These are phyloP conservation scores for Alouatta palliata DNA, from an alignment of 2,113 vertebrate species.

Conservation along the genomic window DNA sequence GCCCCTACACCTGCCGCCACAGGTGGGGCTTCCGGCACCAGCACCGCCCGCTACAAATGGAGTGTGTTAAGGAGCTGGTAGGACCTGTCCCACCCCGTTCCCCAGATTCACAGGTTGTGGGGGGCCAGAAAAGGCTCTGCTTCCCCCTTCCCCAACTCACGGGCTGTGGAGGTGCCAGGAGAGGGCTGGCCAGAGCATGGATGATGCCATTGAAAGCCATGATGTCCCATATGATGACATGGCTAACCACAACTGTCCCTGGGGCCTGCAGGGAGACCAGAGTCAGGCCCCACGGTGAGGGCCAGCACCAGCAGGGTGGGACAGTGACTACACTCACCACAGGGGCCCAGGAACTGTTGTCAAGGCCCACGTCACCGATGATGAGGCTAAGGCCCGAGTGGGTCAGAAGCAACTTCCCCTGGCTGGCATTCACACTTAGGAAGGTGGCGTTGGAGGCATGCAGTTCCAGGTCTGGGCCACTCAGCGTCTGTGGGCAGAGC, in stretches of 20 bases:
- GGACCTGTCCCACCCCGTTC: fast-evolving
- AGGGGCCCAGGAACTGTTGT: slow-evolving; percentile 79
- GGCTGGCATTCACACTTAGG: slow-evolving; percentile 86
- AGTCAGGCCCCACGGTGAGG: background rate
- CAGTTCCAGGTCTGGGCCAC: slow-evolving; percentile 92
- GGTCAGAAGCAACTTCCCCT: slow-evolving; percentile 84
- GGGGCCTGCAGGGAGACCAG: slow-evolving; percentile 65
- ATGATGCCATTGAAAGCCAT: slow-evolving; percentile 94
- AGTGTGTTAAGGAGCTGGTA: background rate
- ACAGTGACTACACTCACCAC: background rate
- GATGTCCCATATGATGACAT: slow-evolving; percentile 92
- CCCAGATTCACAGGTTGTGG: slow-evolving; percentile 75
- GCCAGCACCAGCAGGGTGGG: background rate
- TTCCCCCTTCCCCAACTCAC: slow-evolving; percentile 79
- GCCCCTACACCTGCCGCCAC: slow-evolving; percentile 64
- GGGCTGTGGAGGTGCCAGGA: slow-evolving; percentile 82
- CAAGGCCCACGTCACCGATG: slow-evolving; percentile 69
- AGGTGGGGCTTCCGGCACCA: slow-evolving; percentile 37
- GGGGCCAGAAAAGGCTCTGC: slow-evolving; percentile 66
- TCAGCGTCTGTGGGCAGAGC: slow-evolving; percentile 87
- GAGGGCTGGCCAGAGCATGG: slow-evolving; percentile 89
- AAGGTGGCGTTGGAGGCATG: slow-evolving; percentile 88
- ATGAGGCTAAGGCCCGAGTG: slow-evolving; percentile 88
- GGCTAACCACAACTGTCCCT: slow-evolving; percentile 87
- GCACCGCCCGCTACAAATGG: slow-evolving; percentile 24